phyloP scores from a whole-genome alignment of 2,888 invertebrate species.

The Protophormia terraenovae region DNA sequence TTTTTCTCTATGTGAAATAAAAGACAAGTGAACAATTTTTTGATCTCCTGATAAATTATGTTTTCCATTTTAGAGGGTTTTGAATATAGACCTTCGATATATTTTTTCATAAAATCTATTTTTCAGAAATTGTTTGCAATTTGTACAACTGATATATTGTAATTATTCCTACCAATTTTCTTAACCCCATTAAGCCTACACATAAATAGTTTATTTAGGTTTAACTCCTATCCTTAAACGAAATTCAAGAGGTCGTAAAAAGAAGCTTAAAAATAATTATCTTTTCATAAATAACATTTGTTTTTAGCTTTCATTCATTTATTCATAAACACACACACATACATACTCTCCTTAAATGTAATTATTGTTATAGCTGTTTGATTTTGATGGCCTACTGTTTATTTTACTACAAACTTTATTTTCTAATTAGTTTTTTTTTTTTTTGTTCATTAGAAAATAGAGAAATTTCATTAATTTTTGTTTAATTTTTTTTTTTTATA shows the following conservation, averaged over 20 bases:
- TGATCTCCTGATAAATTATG: too few relatives aligned
- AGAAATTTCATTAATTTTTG: slow-evolving; percentile 61
- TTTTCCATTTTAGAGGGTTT: too few relatives aligned
- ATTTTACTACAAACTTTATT: not conserved
- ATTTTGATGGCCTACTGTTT: slow-evolving; percentile 46
- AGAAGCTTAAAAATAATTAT: not conserved
- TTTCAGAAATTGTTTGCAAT: too few relatives aligned
- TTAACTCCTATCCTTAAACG: not conserved
- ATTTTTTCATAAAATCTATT: too few relatives aligned
- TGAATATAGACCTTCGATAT: too few relatives aligned
- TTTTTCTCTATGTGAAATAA: too few relatives aligned
- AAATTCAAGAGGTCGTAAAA: not conserved
- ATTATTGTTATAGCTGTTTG: slow-evolving; percentile 33
- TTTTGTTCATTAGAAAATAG: slow-evolving; percentile 25
- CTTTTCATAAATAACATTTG: not conserved
- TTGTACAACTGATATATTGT: too few relatives aligned
- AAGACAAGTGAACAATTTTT: too few relatives aligned
- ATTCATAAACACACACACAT: not conserved
- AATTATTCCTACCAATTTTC: too few relatives aligned
- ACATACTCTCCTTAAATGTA: slow-evolving; percentile 23
- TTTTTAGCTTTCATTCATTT: not conserved
- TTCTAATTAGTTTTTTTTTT: slow-evolving; percentile 18
- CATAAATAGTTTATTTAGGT: not conserved
- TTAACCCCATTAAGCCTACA: not conserved
- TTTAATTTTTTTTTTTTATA: slow-evolving; percentile 39